Base-by-base conservation (phyloP, 2,888 invertebrate species). In the Vanessa cardui region DNA sequence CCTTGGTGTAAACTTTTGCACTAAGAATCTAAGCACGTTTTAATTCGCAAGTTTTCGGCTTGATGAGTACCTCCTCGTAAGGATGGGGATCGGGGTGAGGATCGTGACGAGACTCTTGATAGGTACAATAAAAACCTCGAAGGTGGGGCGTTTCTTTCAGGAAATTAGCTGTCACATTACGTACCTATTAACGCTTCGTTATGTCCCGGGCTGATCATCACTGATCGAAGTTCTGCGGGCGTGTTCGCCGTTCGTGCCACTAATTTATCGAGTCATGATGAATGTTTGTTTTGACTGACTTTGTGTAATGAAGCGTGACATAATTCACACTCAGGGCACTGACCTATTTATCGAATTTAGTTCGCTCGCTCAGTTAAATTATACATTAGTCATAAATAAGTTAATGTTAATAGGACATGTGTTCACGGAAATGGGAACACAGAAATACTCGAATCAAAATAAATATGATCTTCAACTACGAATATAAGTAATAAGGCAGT, bases 81-180 rank as follows among this genome's bases (percentile, higher is more conserved):
- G 56, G 66, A 39, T 69, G 69, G 76, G 73, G 75, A 70, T 74
- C 69, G 68, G 75, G 75, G 73, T 72, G 71, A 74, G 66, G 72
- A 71, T 80, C 90, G 90, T 91, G 91, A 85, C 86, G 73, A 69
- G 90, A 86, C 86, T 90, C 75, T 72, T 73, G 81, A 89, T 78
- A 74, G 78, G 76, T 80, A 81, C 86, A 83, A 86, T 89, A 86
- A 89, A 87, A 87, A 83, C 80, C 79, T 77, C 78, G 74, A 79
- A 84, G 83, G 85, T 83, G 79, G 80, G 80, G 81, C 82, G 85
- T 79, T 84, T 84, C 84, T 83, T 85, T 82, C 84, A 85, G 88
- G 88, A 88, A 90, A 90, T 90, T 89, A 88, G 86, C 87, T 90
- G 90, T 89, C 90, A 88, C 89, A 88, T 88, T 90, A 88, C 80